phyloP scores from a whole-genome alignment of 2,113 vertebrate species.

The Empidonax traillii region DNA sequence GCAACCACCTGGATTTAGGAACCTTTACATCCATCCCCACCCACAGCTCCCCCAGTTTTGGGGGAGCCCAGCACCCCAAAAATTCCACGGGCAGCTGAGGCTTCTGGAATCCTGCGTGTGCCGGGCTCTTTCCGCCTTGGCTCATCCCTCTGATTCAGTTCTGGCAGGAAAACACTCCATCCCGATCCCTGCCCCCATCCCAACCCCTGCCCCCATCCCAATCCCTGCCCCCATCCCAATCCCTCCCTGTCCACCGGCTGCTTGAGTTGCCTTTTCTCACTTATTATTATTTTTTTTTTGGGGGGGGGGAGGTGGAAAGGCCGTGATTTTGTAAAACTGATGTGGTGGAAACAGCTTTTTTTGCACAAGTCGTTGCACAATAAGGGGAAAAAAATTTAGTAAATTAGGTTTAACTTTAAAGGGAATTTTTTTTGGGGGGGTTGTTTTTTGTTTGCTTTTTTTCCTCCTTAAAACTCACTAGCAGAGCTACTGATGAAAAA shows the following conservation, averaged over 20 bases:
- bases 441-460: neutral
- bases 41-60: neutral
- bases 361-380: conserved; percentile 72
- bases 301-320: neutral
- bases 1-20: neutral
- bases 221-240: neutral
- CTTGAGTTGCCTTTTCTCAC: neutral
- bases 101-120: neutral
- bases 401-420: conserved; percentile 65
- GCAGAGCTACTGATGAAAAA: conserved; percentile 59
- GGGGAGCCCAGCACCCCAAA: neutral
- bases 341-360: conserved; percentile 58
- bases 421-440: conserved; percentile 11
- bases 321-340: conserved; percentile 17
- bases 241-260: neutral
- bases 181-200: neutral
- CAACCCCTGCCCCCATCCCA: neutral
- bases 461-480: conserved; percentile 37
- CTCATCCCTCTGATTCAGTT: neutral
- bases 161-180: neutral
- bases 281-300: neutral
- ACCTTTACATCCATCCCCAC: neutral
- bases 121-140: neutral
- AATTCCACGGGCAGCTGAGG: rapidly evolving
- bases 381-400: conserved; percentile 37